A percentile compares a stretch with the other conserved stretches of the same genome.
Evolutionary conservation across 1,140 invertebrate genomes (phyloP).

Genomic region (Ceratoteleas bidentatus): DNA sequence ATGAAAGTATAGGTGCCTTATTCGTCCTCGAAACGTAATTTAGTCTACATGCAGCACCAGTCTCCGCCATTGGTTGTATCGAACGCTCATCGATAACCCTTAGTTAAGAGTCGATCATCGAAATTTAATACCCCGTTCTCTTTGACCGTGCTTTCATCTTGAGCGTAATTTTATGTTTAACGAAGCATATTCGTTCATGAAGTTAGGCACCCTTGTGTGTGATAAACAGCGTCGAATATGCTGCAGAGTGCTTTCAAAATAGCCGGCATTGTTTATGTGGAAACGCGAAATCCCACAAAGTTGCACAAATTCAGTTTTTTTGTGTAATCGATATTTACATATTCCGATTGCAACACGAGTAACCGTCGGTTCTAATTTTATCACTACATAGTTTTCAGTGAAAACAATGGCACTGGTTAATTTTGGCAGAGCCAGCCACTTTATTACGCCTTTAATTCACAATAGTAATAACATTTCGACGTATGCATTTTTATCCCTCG

Average conservation of each 20-base stretch:
- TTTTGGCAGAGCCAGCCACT: slow-evolving; percentile 46
- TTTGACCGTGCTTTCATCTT: slow-evolving; percentile 23
- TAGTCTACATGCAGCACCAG: slow-evolving; percentile 25
- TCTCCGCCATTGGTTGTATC: slow-evolving; percentile 17
- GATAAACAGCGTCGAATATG: not conserved
- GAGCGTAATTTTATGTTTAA: slow-evolving; percentile 44
- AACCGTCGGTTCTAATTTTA: slow-evolving; percentile 46
- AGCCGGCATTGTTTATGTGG: not conserved
- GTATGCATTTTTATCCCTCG: slow-evolving; percentile 6
- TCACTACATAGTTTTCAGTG: slow-evolving; percentile 49
- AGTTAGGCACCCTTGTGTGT: slow-evolving; percentile 3
- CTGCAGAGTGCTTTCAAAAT: not conserved
- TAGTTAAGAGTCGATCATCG: slow-evolving; percentile 43
- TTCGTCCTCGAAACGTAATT: slow-evolving; percentile 56
- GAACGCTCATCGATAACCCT: slow-evolving; percentile 36
- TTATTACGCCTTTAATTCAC: slow-evolving; percentile 50
- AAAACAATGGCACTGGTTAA: slow-evolving; percentile 50
- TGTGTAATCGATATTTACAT: not conserved
- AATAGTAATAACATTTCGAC: slow-evolving; percentile 41
- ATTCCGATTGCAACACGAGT: slow-evolving; percentile 20
- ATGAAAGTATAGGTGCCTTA: slow-evolving; percentile 39
- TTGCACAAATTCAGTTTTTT: not conserved
- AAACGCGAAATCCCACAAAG: not conserved
- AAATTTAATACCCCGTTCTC: slow-evolving; percentile 45
- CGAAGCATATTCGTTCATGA: slow-evolving; percentile 32